These are phyloP conservation scores for Parambassis ranga DNA, from an alignment of 2,797 vertebrate species.

Conservation along the genomic window DNA sequence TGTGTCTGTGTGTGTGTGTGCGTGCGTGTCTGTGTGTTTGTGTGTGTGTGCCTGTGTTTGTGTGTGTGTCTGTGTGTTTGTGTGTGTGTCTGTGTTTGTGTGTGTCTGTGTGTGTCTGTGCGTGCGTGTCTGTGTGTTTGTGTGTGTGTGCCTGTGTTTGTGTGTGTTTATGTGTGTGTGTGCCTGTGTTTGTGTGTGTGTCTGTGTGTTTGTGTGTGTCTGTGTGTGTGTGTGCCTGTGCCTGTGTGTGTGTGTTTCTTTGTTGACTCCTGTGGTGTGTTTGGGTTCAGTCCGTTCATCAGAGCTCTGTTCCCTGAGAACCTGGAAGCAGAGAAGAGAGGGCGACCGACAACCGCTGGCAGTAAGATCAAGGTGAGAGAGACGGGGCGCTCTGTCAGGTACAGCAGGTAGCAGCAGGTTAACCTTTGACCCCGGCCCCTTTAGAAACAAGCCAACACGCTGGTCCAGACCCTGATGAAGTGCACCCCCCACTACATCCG, in stretches of 20 bases:
- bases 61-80: not conserved
- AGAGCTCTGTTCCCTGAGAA: conserved; percentile 83
- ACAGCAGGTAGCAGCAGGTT: no score
- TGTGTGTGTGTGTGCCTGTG: not conserved
- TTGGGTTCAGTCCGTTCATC: conserved; percentile 79
- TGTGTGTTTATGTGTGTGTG: not conserved
- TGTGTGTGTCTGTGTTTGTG: not conserved
- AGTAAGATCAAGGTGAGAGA: conserved; percentile 84
- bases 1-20: not conserved
- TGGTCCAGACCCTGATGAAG: conserved; percentile 86
- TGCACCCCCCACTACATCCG: conserved; percentile 88
- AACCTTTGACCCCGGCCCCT: no score
- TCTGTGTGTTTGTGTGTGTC: not conserved
- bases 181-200: not conserved
- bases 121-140: not conserved
- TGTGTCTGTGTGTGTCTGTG: not conserved
- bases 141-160: not conserved
- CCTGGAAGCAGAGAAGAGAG: conserved; percentile 82
- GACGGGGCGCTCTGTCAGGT: not conserved
- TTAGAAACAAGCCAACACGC: conserved; percentile 86
- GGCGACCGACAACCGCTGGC: conserved; percentile 82
- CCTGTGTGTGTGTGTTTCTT: not conserved
- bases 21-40: not conserved
- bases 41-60: not conserved
- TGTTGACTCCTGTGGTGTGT: conserved; percentile 13